Evolutionary conservation across 2,888 invertebrate species (phyloP).

Genomic region (Drosophila bunnanda): DNA sequence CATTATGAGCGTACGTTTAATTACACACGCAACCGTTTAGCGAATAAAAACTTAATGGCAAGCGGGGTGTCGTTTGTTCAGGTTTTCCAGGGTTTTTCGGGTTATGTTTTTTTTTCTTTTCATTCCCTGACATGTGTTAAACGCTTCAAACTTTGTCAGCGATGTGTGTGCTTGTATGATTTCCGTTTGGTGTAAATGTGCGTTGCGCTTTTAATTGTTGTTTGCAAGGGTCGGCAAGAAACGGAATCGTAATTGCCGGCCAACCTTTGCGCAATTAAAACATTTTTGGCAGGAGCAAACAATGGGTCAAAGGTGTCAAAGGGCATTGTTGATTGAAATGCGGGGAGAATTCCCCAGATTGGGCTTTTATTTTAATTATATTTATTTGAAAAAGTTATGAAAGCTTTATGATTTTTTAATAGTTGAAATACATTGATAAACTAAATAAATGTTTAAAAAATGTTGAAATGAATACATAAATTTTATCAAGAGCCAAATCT

Average conservation of each 20-base stretch:
- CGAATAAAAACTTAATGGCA: constrained; percentile 49
- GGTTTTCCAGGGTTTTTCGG: constrained; percentile 32
- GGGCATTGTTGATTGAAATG: constrained; percentile 1
- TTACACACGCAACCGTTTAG: constrained; percentile 53
- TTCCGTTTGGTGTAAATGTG: constrained; percentile 56
- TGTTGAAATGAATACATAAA: too few species aligned
- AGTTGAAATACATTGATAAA: neutral
- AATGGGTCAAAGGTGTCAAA: constrained; percentile 29
- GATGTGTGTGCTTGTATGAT: constrained; percentile 9
- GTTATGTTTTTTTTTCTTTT: neutral
- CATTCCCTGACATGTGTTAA: constrained; percentile 51
- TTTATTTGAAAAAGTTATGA: neutral
- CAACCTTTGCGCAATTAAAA: constrained; percentile 58
- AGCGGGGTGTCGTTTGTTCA: constrained; percentile 46
- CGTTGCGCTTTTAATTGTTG: constrained; percentile 72
- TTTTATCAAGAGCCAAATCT: too few species aligned
- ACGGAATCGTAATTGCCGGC: constrained; percentile 44
- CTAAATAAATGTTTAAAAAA: too few species aligned
- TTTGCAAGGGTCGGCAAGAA: constrained; percentile 57
- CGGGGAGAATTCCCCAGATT: neutral
- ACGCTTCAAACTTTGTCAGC: constrained; percentile 49
- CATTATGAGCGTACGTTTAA: constrained; percentile 62
- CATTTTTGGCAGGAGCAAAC: constrained; percentile 34
- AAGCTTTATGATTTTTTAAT: neutral
- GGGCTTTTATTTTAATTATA: neutral